phyloP scores from a whole-genome alignment of 2,888 invertebrate genomes.

The Gerris lacustris region DNA sequence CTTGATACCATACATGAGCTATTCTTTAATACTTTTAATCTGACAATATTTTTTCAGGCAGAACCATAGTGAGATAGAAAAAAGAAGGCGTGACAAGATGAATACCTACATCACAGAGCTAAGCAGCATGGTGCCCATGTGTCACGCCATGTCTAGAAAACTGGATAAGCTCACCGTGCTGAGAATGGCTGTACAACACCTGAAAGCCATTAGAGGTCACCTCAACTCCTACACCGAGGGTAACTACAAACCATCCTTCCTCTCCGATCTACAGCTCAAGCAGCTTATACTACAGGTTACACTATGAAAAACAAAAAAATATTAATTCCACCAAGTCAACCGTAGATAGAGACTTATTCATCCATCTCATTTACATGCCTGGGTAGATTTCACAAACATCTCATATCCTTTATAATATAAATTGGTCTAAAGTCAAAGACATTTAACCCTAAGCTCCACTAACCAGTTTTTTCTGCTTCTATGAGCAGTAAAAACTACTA shows the following conservation, averaged over 20 bases:
- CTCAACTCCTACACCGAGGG: slow-evolving; percentile 62
- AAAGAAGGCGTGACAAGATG: slow-evolving; percentile 88
- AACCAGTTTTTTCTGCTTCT: no score
- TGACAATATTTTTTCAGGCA: slow-evolving; percentile 48
- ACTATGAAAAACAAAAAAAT: no score
- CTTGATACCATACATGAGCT: no score
- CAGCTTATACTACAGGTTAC: slow-evolving; percentile 61
- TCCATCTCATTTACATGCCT: no score
- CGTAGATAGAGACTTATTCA: no score
- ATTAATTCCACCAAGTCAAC: no score
- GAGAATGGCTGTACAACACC: slow-evolving; percentile 85
- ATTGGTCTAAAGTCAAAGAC: no score
- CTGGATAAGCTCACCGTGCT: slow-evolving; percentile 81
- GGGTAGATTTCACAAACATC: no score
- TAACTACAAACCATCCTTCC: slow-evolving; percentile 64
- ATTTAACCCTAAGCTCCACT: no score
- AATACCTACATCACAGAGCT: slow-evolving; percentile 86
- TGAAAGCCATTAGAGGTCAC: slow-evolving; percentile 55
- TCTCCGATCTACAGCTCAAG: slow-evolving; percentile 78
- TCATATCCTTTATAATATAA: no score
- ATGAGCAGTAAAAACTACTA: no score
- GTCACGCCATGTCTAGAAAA: slow-evolving; percentile 82
- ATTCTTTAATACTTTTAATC: not conserved
- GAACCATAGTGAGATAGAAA: slow-evolving; percentile 94
- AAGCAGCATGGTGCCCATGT: slow-evolving; percentile 83